Percentiles rank a stretch among this genome's conserved stretches.
These are phyloP conservation scores for Corvus cornix DNA, from an alignment of 2,113 vertebrate genomes.

Conservation along the genomic window DNA sequence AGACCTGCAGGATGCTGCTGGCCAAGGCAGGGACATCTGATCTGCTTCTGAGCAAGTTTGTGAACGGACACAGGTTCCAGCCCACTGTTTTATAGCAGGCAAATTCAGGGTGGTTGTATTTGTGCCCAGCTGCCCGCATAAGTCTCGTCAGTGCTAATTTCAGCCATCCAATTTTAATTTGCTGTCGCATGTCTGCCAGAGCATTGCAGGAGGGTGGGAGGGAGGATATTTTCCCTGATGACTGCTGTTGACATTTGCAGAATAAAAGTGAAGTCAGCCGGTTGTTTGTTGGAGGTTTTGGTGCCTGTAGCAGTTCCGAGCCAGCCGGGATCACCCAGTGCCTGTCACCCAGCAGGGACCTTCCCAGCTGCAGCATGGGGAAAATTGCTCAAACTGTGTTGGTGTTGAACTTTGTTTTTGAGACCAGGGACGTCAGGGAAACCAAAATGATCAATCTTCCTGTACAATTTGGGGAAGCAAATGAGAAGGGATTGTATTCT, in stretches of 20 bases:
- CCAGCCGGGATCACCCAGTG: background rate
- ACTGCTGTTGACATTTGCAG: slow-evolving; percentile 55
- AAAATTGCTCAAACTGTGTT: background rate
- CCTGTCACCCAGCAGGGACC: background rate
- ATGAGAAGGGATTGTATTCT: background rate
- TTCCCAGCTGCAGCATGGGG: background rate
- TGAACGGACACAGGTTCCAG: background rate
- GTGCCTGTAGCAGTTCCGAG: background rate
- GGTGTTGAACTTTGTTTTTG: background rate
- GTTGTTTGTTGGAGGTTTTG: background rate
- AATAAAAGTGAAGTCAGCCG: slow-evolving; percentile 30
- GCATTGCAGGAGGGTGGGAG: background rate
- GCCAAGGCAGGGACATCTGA: background rate
- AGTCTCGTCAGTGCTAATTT: background rate
- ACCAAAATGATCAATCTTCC: background rate
- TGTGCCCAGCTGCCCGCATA: background rate
- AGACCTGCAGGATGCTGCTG: background rate
- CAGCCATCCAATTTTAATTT: background rate
- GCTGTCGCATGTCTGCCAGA: background rate
- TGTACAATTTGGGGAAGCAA: background rate
- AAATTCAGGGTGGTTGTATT: background rate
- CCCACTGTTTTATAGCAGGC: background rate
- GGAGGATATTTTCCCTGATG: slow-evolving; percentile 27
- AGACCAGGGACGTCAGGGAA: background rate
- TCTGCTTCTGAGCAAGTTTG: background rate